These are phyloP conservation scores for Tromatobia lineatoria DNA, from an alignment of 2,888 invertebrate genomes.

Conservation along the genomic window DNA sequence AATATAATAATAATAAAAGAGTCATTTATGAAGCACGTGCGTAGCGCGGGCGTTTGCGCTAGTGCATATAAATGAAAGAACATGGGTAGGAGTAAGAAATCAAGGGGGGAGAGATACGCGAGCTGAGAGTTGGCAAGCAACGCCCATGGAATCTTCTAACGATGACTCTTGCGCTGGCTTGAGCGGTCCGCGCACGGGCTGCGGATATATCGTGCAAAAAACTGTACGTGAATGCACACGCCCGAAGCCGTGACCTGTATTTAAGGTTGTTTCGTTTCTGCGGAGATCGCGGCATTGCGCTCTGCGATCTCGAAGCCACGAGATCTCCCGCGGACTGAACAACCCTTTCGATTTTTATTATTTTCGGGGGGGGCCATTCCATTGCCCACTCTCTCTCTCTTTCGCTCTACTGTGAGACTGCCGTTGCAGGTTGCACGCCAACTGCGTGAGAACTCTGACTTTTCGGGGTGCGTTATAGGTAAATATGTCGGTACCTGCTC, in stretches of 20 bases:
- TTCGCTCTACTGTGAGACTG: neutral
- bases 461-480: conserved; percentile 67
- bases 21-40: no score
- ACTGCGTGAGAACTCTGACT: conserved; percentile 65
- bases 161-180: conserved; percentile 77
- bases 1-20: no score
- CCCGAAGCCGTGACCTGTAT: conserved; percentile 82
- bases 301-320: conserved; percentile 9
- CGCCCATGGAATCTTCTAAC: conserved; percentile 68
- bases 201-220: conserved; percentile 62
- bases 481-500: conserved; percentile 56
- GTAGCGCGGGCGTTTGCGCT: neutral
- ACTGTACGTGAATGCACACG: conserved; percentile 68
- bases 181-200: neutral
- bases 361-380: conserved; percentile 19
- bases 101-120: neutral
- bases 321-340: conserved; percentile 34
- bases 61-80: neutral
- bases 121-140: conserved; percentile 1
- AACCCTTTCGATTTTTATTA: conserved; percentile 25
- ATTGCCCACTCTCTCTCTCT: conserved; percentile 22
- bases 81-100: neutral
- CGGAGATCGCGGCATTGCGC: conserved; percentile 18
- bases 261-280: conserved; percentile 80
- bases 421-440: conserved; percentile 54